Evolutionary conservation across 2,888 invertebrate genomes (phyloP), one percentile per base, ranked within the genome.

Genomic region (Aporophyla lueneburgensis): DNA sequence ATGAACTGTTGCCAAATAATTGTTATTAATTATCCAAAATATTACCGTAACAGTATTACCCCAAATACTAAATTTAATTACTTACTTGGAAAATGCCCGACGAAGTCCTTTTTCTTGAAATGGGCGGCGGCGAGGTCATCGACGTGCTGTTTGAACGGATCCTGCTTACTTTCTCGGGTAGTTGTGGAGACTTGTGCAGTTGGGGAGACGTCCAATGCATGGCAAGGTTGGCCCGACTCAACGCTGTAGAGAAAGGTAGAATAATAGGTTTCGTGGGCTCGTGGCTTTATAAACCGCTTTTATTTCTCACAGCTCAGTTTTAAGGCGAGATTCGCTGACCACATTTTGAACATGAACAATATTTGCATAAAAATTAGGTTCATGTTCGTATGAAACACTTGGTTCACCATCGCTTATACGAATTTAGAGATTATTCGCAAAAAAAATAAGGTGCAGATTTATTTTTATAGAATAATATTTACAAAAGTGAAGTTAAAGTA

Each of bases 1-100:
- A 46, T 46, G 43, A 46, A 46, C 10, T 10, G 43, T 46, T 46
- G 43, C 43, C 10, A 49, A 51, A 51, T 51, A 51, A 51, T 10
- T 46, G 43, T 5, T n/a, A n/a, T n/a, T n/a, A n/a, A n/a, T n/a
- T n/a, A n/a, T n/a, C n/a, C n/a, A n/a, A n/a, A n/a, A n/a, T n/a
- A n/a, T n/a, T n/a, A n/a, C n/a, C n/a, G n/a, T 4, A 54, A 54
- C n/a, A 10, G n/a, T 3, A 5, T 2, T 5, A n/a, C 7, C 58
- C 10, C 1, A 33, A 33, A 33, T 59, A 59, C 59, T 9, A 19
- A 65, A 46, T 46, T 19, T 19, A 67, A 33, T 54, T 33, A 54
- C 69, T 79, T 74, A 95, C 95, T 92, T 94, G 92, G 79, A 95
- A 94, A 1, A 94, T 90, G n/a, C 95, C 95, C 0, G 95, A 95